These are phyloP conservation scores for Syngnathus typhle DNA, from an alignment of 2,113 vertebrate species.

Conservation along the genomic window DNA sequence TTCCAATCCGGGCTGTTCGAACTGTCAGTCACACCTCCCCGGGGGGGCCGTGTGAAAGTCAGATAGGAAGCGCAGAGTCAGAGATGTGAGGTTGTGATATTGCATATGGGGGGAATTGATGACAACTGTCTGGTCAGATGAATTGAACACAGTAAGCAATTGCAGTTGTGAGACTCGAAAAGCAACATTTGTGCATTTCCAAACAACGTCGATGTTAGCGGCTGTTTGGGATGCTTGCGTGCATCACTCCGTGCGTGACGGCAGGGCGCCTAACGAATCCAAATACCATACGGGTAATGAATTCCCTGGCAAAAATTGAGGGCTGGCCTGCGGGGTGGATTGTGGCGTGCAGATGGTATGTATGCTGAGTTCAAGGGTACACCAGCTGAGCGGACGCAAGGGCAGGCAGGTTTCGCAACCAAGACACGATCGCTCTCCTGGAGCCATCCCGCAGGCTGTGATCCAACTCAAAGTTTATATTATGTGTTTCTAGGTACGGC, in stretches of 20 bases:
- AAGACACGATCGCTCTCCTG: slow-evolving; percentile 14
- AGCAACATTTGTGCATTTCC: slow-evolving; percentile 9
- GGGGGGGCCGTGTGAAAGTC: slow-evolving; percentile 1
- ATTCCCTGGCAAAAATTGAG: slow-evolving; percentile 34
- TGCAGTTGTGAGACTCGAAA: background rate
- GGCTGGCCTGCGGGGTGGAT: slow-evolving; percentile 25
- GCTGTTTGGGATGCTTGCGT: slow-evolving; percentile 9
- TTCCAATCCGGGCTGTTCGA: background rate
- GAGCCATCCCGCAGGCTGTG: slow-evolving; percentile 15
- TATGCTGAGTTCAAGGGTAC: slow-evolving; percentile 51
- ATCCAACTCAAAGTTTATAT: slow-evolving; percentile 9
- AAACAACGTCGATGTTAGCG: slow-evolving; percentile 7
- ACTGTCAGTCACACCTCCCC: slow-evolving; percentile 4
- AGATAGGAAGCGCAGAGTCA: background rate
- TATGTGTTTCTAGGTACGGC: background rate
- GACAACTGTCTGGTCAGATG: background rate
- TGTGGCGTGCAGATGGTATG: slow-evolving; percentile 40
- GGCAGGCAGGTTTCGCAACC: slow-evolving; percentile 26
- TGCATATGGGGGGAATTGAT: background rate
- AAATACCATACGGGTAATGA: slow-evolving; percentile 52
- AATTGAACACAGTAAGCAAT: background rate
- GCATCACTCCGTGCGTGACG: slow-evolving; percentile 11
- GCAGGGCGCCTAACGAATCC: slow-evolving; percentile 27
- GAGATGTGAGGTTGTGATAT: background rate
- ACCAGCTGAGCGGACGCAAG: slow-evolving; percentile 40